Evolutionary conservation across 2,888 invertebrate species (phyloP).

Genomic region (Brachypalpus laphriformis): DNA sequence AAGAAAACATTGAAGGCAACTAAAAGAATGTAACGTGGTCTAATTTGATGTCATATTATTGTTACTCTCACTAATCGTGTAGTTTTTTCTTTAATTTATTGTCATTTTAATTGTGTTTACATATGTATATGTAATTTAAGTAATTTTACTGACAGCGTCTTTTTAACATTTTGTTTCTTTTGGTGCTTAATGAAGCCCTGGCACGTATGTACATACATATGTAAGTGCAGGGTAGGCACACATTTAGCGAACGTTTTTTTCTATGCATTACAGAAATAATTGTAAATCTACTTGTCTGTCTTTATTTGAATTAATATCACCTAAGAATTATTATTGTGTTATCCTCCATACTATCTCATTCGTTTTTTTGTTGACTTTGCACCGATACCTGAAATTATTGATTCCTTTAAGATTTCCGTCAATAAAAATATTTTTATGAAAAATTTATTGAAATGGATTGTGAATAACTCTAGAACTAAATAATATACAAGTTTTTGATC

Average conservation of each 20-base stretch:
- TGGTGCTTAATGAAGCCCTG: not conserved
- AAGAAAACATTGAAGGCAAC: not conserved
- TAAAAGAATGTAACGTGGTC: not conserved
- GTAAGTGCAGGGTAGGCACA: no score
- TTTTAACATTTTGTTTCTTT: not conserved
- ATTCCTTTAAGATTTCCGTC: not conserved
- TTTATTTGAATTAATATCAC: not conserved
- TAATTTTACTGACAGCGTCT: not conserved
- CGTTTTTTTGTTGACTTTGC: not conserved
- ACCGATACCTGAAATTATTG: slow-evolving; percentile 8
- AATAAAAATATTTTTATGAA: not conserved
- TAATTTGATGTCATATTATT: not conserved
- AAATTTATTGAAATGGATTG: no score
- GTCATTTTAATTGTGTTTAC: slow-evolving; percentile 29
- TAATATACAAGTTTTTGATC: no score
- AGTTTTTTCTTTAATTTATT: slow-evolving; percentile 24
- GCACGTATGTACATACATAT: not conserved
- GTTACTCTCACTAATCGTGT: not conserved
- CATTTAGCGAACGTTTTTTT: not conserved
- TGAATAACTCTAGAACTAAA: no score
- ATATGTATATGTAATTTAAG: not conserved
- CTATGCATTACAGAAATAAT: not conserved
- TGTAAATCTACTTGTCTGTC: not conserved
- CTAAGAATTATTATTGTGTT: slow-evolving; percentile 1
- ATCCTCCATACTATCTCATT: not conserved